phyloP scores from a whole-genome alignment of 1,140 invertebrate genomes.

The Leptinotarsa defecta region DNA sequence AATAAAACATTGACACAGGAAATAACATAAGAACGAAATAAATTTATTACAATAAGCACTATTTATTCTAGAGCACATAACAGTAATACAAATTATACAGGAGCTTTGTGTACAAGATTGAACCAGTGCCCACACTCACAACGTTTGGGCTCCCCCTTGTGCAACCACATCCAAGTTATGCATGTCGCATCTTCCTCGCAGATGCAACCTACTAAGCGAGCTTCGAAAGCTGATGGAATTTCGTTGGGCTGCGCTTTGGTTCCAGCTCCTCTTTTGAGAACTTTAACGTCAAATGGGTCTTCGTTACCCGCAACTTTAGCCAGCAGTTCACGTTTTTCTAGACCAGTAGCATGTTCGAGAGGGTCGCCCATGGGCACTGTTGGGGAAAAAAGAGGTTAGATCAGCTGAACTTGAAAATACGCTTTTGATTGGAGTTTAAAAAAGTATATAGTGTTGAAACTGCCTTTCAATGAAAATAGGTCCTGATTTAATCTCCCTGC shows the following conservation, averaged over 20 bases:
- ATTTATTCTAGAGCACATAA: conserved; percentile 8
- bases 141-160: conserved; percentile 83
- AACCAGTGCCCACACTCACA: conserved; percentile 98
- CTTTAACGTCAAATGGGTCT: conserved; percentile 87
- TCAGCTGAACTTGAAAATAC: background rate
- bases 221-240: conserved; percentile 86
- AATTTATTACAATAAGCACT: conserved; percentile 11
- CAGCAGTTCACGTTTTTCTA: conserved; percentile 88
- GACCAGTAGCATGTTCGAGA: conserved; percentile 89
- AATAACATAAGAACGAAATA: conserved; percentile 8
- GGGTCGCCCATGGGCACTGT: conserved; percentile 76
- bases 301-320: conserved; percentile 84
- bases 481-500: too few species aligned
- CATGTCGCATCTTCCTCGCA: conserved; percentile 91
- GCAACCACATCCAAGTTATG: conserved; percentile 93
- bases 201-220: conserved; percentile 91
- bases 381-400: conserved; percentile 32
- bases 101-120: conserved; percentile 78
- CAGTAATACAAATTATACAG: conserved; percentile 60
- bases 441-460: background rate
- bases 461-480: background rate
- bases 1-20: too few species aligned
- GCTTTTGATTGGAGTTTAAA: background rate
- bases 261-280: conserved; percentile 76
- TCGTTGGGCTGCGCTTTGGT: conserved; percentile 86